Conservation (phyloP, 2,797 vertebrate genomes). For the Coreius guichenoti region DNA sequence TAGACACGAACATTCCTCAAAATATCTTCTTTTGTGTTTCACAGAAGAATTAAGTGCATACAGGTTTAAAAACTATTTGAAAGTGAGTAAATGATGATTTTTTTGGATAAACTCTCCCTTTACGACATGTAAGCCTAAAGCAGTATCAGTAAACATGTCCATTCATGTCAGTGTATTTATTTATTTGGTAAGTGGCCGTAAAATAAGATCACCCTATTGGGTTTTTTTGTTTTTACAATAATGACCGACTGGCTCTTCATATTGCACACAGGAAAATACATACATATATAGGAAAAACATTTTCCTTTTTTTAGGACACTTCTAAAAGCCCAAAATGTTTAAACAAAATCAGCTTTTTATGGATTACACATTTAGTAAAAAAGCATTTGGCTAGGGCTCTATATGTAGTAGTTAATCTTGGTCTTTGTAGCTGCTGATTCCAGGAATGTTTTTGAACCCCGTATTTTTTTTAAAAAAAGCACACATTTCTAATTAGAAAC, state of each 20-base stretch:
- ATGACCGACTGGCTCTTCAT: neutral
- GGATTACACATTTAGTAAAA: conserved; percentile 59
- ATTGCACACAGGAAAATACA: neutral
- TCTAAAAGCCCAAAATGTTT: conserved; percentile 31
- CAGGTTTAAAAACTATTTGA: neutral
- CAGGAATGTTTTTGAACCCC: conserved; percentile 49
- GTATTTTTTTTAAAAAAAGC: neutral
- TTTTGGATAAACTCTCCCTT: neutral
- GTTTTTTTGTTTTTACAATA: neutral
- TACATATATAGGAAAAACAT: conserved; percentile 11
- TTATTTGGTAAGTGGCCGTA: neutral
- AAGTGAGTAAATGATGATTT: neutral
- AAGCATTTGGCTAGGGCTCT: conserved; percentile 64
- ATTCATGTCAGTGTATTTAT: neutral
- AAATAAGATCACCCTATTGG: neutral
- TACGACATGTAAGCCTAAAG: neutral
- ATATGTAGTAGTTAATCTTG: conserved; percentile 53
- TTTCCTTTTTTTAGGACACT: conserved; percentile 13
- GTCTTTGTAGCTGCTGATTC: conserved; percentile 54
- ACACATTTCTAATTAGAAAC: neutral
- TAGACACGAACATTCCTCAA: neutral
- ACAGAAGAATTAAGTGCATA: neutral
- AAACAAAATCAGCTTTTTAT: conserved; percentile 64
- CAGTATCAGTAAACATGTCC: neutral
- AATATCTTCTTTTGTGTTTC: neutral